phyloP scores from a whole-genome alignment of 2,113 vertebrate species.

The Thamnophis sirtalis region DNA sequence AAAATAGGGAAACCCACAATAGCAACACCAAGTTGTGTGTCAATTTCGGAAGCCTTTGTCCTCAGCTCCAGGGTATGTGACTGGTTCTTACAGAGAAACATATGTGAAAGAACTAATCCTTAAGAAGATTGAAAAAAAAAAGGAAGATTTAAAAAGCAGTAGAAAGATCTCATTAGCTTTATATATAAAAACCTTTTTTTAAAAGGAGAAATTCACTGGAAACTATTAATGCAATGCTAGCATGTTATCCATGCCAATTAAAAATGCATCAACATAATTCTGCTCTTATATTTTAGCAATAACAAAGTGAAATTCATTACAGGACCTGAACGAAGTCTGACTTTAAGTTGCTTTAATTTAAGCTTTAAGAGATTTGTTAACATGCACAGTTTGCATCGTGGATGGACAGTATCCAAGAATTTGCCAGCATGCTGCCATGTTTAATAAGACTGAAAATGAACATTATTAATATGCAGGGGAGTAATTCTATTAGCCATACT shows the following conservation, averaged over 20 bases:
- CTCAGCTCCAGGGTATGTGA: background rate
- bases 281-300: background rate
- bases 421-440: background rate
- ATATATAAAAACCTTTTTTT: background rate
- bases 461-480: background rate
- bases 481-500: background rate
- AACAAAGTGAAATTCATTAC: background rate
- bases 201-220: background rate
- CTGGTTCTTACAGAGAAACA: background rate
- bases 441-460: background rate
- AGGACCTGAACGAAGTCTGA: background rate
- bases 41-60: background rate
- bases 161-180: background rate
- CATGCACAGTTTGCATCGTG: background rate
- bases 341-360: background rate
- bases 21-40: background rate
- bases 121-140: background rate
- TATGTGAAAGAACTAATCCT: background rate
- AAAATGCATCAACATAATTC: background rate
- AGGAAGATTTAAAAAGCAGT: background rate
- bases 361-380: background rate
- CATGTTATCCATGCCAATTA: background rate
- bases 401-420: background rate
- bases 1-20: background rate
- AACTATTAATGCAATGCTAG: background rate